A percentile compares a stretch with the other conserved stretches of the same genome.
phyloP scores from a whole-genome alignment of 2,113 vertebrate species.

The Brienomyrus brachyistius region DNA sequence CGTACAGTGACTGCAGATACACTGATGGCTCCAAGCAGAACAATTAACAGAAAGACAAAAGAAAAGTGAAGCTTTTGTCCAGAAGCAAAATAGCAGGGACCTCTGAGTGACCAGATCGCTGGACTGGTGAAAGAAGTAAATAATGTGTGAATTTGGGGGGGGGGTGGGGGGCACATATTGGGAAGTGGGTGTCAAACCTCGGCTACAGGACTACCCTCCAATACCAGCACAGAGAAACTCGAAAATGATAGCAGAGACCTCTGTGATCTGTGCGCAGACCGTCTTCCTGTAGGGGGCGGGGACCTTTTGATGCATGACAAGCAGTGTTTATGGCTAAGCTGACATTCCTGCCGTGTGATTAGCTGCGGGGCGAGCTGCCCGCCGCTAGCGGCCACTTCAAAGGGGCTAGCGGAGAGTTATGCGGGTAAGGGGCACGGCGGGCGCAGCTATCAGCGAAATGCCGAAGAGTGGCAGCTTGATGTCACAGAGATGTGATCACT shows the following conservation, averaged over 20 bases:
- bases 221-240: background rate
- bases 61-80: background rate
- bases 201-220: background rate
- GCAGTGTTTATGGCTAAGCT: background rate
- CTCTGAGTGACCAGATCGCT: background rate
- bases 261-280: background rate
- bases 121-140: background rate
- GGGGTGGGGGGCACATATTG: background rate
- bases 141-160: background rate
- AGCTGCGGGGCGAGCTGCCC: background rate
- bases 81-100: background rate
- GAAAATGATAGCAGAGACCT: background rate
- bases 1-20: background rate
- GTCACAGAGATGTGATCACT: background rate
- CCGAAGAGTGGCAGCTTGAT: slow-evolving; percentile 20
- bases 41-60: background rate
- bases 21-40: background rate
- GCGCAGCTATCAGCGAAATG: slow-evolving; percentile 9
- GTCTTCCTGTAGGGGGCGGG: background rate
- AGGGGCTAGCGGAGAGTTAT: background rate
- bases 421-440: background rate
- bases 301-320: background rate
- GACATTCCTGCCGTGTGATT: background rate
- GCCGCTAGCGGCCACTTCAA: background rate
- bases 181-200: background rate